Percentiles rank a stretch among this genome's conserved stretches.
phyloP scores from a whole-genome alignment of 1,140 invertebrate species.

The Polyergus mexicanus region DNA sequence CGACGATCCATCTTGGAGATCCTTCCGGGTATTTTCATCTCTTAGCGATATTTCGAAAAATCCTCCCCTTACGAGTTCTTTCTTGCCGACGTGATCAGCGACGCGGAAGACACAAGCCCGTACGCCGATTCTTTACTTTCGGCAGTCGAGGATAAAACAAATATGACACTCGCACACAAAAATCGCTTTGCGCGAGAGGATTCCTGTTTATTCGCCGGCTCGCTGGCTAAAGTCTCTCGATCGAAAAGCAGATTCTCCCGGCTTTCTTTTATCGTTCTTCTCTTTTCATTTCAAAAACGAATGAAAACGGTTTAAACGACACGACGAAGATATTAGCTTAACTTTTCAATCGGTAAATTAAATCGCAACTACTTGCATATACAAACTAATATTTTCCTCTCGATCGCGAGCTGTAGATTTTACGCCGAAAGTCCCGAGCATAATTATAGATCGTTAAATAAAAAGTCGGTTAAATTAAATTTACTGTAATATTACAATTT shows the following conservation, averaged over 20 bases:
- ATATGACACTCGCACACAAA: conserved; percentile 31
- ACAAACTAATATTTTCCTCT: conserved; percentile 28
- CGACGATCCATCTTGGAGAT: conserved; percentile 38
- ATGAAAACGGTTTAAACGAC: conserved; percentile 45
- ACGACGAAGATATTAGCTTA: conserved; percentile 41
- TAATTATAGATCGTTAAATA: neutral
- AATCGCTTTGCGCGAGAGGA: conserved; percentile 45
- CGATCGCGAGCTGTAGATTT: neutral
- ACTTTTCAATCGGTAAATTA: conserved; percentile 46
- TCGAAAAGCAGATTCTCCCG: conserved; percentile 21
- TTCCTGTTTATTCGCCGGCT: conserved; percentile 58
- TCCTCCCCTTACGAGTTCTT: conserved; percentile 43
- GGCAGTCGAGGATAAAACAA: conserved; percentile 50
- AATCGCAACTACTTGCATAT: neutral
- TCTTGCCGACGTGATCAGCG: conserved; percentile 53
- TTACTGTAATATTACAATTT: neutral
- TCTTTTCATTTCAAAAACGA: conserved; percentile 9
- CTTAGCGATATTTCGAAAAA: conserved; percentile 60
- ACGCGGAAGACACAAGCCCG: conserved; percentile 46
- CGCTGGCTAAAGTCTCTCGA: conserved; percentile 48
- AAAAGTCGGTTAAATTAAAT: neutral
- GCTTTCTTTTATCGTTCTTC: neutral
- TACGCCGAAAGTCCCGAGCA: neutral
- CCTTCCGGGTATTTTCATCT: conserved; percentile 55
- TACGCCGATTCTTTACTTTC: conserved; percentile 39